Base-by-base conservation (phyloP, 2,888 invertebrate species). In the Lutraria lutraria region DNA sequence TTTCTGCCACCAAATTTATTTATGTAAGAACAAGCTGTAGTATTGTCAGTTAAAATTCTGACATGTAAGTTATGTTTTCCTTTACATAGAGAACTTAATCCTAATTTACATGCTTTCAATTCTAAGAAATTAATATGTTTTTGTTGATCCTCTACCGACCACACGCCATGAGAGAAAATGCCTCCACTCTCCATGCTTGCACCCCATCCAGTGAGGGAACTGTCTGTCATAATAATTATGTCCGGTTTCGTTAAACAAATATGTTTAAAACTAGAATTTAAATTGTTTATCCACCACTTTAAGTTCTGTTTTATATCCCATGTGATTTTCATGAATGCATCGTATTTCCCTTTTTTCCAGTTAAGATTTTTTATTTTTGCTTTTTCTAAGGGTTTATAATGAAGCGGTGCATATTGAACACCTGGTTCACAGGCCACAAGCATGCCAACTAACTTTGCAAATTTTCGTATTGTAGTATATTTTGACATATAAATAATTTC, bases 401-500 rank as follows among this genome's bases (percentile, higher is more conserved):
- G 85, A 68, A 90, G 54, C 34, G 25, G 83, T 8, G 86, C 92
- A 88, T 87, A 87, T 19, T 82, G 60, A 25, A 88, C 87, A 3
- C 83, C 88, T 79, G 88, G 88, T 0, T 79, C 81, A 12, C 86
- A n/a, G n/a, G 90, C 86, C 0, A 89, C 81, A 63, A 90, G 2
- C 72, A 85, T 87, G 15, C 90, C 89, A 21, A 90, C 85, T 12
- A 88, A 43, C 29, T 81, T 85, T 6, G 92, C 88, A 10, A 90
- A 60, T 31, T 79, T 43, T 56, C 85, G 52, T 25, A 89, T 90
- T 15, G 86, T 82, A 21, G 76, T 60, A 68, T 54, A 21, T 16
- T 60, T 56, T 60, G 54, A 82, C 12, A 31, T 0, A 3, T n/a
- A 19, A 21, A 86, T 6, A 21, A 29, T 2, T 43, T 83, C 2